These are phyloP conservation scores for Agrilus cyanescens DNA, from an alignment of 2,888 invertebrate genomes.

Conservation along the genomic window DNA sequence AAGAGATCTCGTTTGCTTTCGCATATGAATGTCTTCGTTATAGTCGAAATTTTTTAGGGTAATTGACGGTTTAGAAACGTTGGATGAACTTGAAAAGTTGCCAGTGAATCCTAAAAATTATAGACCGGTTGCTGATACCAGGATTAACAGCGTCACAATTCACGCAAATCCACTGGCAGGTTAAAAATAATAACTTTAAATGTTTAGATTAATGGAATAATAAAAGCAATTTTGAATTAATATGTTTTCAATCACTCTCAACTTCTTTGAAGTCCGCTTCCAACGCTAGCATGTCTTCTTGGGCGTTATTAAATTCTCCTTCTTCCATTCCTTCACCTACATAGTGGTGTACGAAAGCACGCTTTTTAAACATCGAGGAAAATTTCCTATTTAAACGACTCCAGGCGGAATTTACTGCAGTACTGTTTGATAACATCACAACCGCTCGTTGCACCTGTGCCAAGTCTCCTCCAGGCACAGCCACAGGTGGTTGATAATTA, in stretches of 20 bases:
- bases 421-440: conserved; percentile 75
- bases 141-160: conserved; percentile 82
- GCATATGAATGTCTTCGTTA: neutral
- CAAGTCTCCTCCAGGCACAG: conserved; percentile 63
- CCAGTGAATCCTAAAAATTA: conserved; percentile 90
- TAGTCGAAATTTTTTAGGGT: conserved; percentile 49
- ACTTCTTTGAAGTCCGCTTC: conserved; percentile 57
- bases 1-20: neutral
- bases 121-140: conserved; percentile 74
- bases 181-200: conserved; percentile 28
- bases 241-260: conserved; percentile 30
- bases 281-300: conserved; percentile 49
- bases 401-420: conserved; percentile 74
- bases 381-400: conserved; percentile 66
- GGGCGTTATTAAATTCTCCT: conserved; percentile 48
- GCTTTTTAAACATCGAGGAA: conserved; percentile 67
- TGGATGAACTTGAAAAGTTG: conserved; percentile 92
- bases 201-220: conserved; percentile 3
- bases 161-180: conserved; percentile 96
- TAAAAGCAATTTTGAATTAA: conserved; percentile 5
- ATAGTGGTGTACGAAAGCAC: conserved; percentile 84
- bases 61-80: conserved; percentile 91
- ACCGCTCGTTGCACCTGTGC: conserved; percentile 65
- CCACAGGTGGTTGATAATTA: conserved; percentile 64
- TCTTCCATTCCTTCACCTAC: conserved; percentile 64